Evolutionary conservation across 1,140 invertebrate species (phyloP).

Genomic region (Drosophila grimshawi): DNA sequence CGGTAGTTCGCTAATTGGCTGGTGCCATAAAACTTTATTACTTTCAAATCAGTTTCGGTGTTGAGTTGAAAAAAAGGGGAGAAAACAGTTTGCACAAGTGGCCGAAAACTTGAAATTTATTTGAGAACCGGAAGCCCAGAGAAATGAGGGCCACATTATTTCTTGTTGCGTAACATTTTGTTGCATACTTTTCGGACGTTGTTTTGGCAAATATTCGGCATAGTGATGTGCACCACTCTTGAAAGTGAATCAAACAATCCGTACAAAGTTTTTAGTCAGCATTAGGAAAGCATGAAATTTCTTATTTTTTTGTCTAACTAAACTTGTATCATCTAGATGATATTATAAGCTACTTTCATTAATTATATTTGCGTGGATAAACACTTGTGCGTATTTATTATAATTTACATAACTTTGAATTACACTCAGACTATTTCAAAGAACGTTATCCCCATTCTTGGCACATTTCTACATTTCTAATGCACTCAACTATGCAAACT

Average conservation of each 20-base stretch:
- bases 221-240: slow-evolving; percentile 6
- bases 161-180: slow-evolving; percentile 29
- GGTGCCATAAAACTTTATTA: slow-evolving; percentile 58
- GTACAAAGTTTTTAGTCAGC: neutral
- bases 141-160: slow-evolving; percentile 10
- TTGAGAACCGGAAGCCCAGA: slow-evolving; percentile 1
- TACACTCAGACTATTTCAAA: too few species aligned
- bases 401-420: too few species aligned
- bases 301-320: too few species aligned
- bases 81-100: slow-evolving; percentile 26
- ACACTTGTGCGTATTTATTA: too few species aligned
- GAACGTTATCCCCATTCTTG: neutral
- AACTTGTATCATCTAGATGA: too few species aligned
- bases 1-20: slow-evolving; percentile 53
- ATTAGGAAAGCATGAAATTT: neutral
- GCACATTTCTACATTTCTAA: neutral
- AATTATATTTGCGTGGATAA: too few species aligned
- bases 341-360: too few species aligned
- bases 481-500: neutral
- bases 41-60: slow-evolving; percentile 47
- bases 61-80: slow-evolving; percentile 23
- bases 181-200: slow-evolving; percentile 26
- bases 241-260: neutral
- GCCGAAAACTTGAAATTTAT: slow-evolving; percentile 35
- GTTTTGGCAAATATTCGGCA: neutral